Percentiles rank a stretch among this genome's conserved stretches.
These are phyloP conservation scores for Rhinophrynus dorsalis DNA, from an alignment of 2,797 vertebrate species.

Conservation along the genomic window DNA sequence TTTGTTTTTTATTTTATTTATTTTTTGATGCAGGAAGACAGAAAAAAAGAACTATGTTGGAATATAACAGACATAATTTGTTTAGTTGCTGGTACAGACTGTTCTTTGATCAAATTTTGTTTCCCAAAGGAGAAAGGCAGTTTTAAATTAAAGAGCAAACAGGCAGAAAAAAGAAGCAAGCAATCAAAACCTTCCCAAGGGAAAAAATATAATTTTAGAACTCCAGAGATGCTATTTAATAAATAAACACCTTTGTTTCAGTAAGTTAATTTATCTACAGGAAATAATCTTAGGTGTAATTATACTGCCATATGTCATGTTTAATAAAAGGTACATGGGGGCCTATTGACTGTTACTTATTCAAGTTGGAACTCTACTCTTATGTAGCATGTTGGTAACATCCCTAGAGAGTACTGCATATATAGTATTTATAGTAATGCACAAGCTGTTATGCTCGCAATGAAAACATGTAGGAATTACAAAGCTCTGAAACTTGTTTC, in stretches of 20 bases:
- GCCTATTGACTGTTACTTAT: slow-evolving; percentile 72
- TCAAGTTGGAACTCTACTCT: slow-evolving; percentile 59
- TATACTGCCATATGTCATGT: slow-evolving; percentile 74
- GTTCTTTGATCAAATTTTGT: slow-evolving; percentile 73
- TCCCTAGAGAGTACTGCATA: slow-evolving; percentile 48
- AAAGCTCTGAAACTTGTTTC: no score
- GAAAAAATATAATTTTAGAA: slow-evolving; percentile 59
- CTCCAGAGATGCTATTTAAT: slow-evolving; percentile 76
- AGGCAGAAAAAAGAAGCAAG: slow-evolving; percentile 68
- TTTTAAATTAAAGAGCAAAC: slow-evolving; percentile 75
- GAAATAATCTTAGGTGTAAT: slow-evolving; percentile 81
- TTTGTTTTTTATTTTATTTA: slow-evolving; percentile 26
- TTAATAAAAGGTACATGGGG: slow-evolving; percentile 72
- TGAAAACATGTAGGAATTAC: no score
- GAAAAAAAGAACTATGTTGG: slow-evolving; percentile 59
- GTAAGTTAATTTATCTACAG: slow-evolving; percentile 77
- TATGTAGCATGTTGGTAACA: slow-evolving; percentile 53
- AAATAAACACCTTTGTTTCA: slow-evolving; percentile 81
- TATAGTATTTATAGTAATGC: no score
- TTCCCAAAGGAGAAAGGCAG: slow-evolving; percentile 71
- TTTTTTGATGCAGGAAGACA: slow-evolving; percentile 22
- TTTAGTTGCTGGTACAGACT: slow-evolving; percentile 70
- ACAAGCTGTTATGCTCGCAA: no score
- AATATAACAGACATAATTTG: slow-evolving; percentile 71
- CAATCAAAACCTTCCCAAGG: slow-evolving; percentile 75